Base-by-base conservation (phyloP, 2,797 vertebrate species). In the Etheostoma nigrum region DNA sequence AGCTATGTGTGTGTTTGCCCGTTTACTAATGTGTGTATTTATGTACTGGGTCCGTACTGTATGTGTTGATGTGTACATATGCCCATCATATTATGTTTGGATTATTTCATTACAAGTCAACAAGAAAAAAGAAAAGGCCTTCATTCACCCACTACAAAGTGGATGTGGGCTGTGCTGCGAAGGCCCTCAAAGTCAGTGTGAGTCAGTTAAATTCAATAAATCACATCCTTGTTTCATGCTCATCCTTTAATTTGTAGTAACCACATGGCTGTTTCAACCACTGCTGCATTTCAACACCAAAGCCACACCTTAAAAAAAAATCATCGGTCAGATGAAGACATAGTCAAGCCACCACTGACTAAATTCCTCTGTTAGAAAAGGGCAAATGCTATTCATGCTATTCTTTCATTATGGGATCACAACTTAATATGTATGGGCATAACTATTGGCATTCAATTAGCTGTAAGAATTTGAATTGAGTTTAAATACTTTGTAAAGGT, bases 91-190 rank as follows among this genome's bases (percentile, higher is more conserved):
- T 52, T 80, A 71, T 48, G 65, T 76, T 79, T 77, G 70, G 68
- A 81, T 87, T 58, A 72, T 70, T 66, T 75, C 57, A 63, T 78
- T 82, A 80, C 51, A 76, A 78, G 77, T 80, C 81, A 79, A 86
- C 81, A 79, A 84, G 77, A 73, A 74, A 40, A 81, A 72, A 63
- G 60, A 74, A 89, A 87, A 92, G 88, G 54, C 81, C 68, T 57
- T 81, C 76, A 91, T 91, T 91, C 85, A 89, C 86, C 76, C 33
- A 68, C 78, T 80, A 81, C 74, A 91, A 87, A 90, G 81, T 68
- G 66, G 77, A 77, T 71, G 79, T 55, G 60, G 83, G 63, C 66
- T 78, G 72, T 27, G 66, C 71, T 23, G 72, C 4, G 3, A 79
- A 74, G 49, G 66, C 74, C 86, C 65, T 88, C 70, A 86, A 81